Evolutionary conservation across 2,797 vertebrate species (phyloP).

Genomic region (Lateolabrax maculatus): DNA sequence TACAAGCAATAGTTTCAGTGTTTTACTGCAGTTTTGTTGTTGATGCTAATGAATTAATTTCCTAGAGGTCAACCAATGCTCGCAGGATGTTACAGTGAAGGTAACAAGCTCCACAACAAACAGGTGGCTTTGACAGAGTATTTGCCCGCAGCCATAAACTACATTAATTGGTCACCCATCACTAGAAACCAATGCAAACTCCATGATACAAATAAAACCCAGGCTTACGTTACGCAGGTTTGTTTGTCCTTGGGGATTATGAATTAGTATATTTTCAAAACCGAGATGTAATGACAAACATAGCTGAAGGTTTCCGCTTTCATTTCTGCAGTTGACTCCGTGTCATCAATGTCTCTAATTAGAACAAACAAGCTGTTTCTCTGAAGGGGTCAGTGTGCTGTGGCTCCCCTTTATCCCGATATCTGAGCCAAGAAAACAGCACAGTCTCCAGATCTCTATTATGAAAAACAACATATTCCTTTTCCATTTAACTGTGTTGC

Average conservation of each 20-base stretch:
- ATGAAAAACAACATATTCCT: constrained; percentile 19
- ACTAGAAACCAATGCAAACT: constrained; percentile 40
- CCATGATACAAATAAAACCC: constrained; percentile 23
- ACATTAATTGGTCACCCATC: constrained; percentile 47
- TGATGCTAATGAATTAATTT: constrained; percentile 36
- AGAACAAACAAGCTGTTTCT: constrained; percentile 54
- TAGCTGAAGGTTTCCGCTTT: constrained; percentile 13
- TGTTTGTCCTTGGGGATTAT: constrained; percentile 15
- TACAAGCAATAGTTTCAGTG: background rate
- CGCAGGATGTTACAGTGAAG: constrained; percentile 28
- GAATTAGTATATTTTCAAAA: constrained; percentile 24
- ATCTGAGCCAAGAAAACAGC: constrained; percentile 45
- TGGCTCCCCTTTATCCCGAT: constrained; percentile 14
- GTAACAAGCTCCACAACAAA: constrained; percentile 40
- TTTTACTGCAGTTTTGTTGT: background rate
- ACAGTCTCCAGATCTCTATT: constrained; percentile 24
- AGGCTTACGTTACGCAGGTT: background rate
- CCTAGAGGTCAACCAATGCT: constrained; percentile 36
- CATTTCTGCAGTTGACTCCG: constrained; percentile 15
- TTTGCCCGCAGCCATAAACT: constrained; percentile 30
- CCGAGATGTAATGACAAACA: background rate
- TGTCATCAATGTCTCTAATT: constrained; percentile 59
- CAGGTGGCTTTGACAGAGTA: constrained; percentile 11
- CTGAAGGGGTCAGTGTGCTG: constrained; percentile 51
- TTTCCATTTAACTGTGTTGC: constrained; percentile 44